Percentiles rank a stretch among this genome's conserved stretches.
phyloP scores from a whole-genome alignment of 2,797 vertebrate genomes.

The Jordanella pulchra region DNA sequence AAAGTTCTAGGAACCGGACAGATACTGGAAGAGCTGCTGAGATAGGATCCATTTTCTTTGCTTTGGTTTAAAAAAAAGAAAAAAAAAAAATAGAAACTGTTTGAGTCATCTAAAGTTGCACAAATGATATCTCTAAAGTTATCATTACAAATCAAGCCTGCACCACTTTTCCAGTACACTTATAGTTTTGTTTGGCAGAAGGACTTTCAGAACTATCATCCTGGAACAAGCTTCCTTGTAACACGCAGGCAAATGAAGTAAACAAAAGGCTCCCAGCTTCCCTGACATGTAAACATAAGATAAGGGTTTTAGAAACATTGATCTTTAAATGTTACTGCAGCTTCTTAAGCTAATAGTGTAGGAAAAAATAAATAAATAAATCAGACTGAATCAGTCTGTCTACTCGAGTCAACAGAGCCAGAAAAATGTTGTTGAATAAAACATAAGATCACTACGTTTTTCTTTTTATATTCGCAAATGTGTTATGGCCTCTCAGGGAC shows the following conservation, averaged over 20 bases:
- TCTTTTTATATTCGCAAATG: background rate
- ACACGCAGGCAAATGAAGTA: too few relatives aligned
- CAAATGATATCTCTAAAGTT: too few relatives aligned
- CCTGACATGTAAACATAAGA: background rate
- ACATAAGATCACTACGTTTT: background rate
- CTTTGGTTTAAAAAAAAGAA: background rate
- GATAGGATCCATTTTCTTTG: background rate
- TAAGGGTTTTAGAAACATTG: background rate
- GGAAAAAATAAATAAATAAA: too few relatives aligned
- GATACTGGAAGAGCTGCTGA: background rate
- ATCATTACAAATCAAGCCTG: too few relatives aligned
- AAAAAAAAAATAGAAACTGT: background rate
- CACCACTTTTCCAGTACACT: background rate
- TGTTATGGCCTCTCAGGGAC: background rate
- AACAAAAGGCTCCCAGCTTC: background rate
- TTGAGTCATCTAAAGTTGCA: background rate
- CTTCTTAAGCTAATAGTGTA: background rate
- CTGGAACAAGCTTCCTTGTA: background rate
- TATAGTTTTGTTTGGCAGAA: background rate
- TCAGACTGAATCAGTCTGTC: background rate
- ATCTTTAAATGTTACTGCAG: background rate
- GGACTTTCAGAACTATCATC: background rate
- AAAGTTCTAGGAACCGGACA: too few relatives aligned
- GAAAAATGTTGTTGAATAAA: background rate
- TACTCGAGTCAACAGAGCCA: background rate